Evolutionary conservation across 2,888 invertebrate genomes (phyloP), one percentile per base, ranked within the genome.

Genomic region (Erebia aethiops): DNA sequence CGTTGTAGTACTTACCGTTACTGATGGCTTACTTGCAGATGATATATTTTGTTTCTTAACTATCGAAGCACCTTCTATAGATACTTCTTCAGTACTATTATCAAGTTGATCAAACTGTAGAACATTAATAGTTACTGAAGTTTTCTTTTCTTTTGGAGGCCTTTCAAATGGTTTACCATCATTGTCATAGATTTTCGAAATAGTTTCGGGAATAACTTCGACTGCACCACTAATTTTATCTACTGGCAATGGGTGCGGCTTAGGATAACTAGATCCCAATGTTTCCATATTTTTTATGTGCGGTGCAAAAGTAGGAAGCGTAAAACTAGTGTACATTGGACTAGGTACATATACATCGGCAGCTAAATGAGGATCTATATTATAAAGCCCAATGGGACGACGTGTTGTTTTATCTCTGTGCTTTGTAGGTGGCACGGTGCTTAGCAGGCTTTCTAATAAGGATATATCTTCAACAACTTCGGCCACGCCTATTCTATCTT

Each of bases 171-270:
- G 92, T 75, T 87, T 91, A 1, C 89, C 90, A 62, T 91, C 90
- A 76, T 91, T 88, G 52, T 85, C 85, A 75, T 87, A 83, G 52
- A 80, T 76, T 35, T 75, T 73, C 4, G 77, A 74, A 46, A 77
- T 81, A 41, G 75, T 72, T 74, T 86, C 82, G 68, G 83, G 78
- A 65, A 83, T 72, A 11, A 80, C 84, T 82, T 92, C 90, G 52
- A 92, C 87, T 14, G 89, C 91, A 52, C 88, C 85, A 79, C 94
- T 88, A 73, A 96, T 95, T 90, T 95, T 95, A 80, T 95, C 94
- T 11, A 96, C 95, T 1, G 96, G 96, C 75, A 96, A 88, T 9
- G 95, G 96, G 85, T 96, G 95, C 11, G 96, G 95, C 80, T 94
- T 95, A 0, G 95, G 94, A 72, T 94, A 94, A 52, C 94, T 94